Conservation (phyloP, 2,113 vertebrate genomes). For the Pholis gunnellus region DNA sequence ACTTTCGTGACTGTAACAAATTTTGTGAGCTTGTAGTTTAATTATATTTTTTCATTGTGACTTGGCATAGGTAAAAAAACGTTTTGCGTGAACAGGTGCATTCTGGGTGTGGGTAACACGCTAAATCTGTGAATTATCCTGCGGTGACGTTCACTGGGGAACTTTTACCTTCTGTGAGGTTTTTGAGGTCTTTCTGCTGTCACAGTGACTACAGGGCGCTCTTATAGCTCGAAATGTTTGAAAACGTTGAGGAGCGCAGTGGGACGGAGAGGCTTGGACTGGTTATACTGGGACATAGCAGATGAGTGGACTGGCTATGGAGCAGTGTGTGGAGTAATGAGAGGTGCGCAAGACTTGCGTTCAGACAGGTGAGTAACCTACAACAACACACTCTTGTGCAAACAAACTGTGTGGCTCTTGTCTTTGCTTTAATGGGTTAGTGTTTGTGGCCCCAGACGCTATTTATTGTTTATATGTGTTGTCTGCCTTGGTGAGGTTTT, state of each 20-base stretch:
- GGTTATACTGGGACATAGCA: neutral
- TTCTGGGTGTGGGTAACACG: neutral
- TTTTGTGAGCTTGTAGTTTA: no score
- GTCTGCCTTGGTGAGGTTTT: neutral
- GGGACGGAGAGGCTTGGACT: neutral
- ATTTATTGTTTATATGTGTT: neutral
- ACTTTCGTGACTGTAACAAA: no score
- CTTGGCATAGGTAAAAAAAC: neutral
- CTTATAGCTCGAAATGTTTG: neutral
- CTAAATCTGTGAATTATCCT: neutral
- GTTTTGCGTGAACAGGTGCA: neutral
- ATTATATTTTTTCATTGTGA: neutral
- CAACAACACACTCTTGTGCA: neutral
- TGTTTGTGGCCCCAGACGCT: neutral
- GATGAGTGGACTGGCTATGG: neutral
- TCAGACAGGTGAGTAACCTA: neutral
- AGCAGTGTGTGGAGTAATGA: neutral
- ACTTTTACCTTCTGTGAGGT: neutral
- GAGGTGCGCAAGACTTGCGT: neutral
- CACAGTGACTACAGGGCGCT: neutral
- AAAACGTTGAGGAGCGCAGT: neutral
- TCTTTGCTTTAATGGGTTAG: no score
- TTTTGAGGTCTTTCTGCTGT: neutral
- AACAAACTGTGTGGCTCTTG: no score
- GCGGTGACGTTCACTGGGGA: neutral